Conservation (phyloP, 2,113 vertebrate species). For the Alethe diademata region DNA sequence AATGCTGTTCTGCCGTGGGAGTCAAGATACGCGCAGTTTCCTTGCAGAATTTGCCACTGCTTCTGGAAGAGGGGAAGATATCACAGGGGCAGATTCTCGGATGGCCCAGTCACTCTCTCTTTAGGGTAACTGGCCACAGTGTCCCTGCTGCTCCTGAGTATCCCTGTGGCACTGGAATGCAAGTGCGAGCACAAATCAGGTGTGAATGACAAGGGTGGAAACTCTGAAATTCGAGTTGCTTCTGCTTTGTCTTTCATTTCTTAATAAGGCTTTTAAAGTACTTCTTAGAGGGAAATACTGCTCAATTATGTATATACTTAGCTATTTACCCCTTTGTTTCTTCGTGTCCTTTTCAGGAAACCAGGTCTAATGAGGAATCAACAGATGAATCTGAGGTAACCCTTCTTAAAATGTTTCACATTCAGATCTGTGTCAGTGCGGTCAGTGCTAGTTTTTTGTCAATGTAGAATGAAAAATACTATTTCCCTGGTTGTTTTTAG, state of each 20-base stretch:
- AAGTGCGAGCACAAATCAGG: not conserved
- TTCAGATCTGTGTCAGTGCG: not conserved
- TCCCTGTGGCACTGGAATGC: not conserved
- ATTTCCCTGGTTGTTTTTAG: not conserved
- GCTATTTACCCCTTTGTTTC: not conserved
- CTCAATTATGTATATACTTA: not conserved
- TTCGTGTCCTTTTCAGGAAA: conserved; percentile 77
- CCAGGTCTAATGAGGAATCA: conserved; percentile 83
- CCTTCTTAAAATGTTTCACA: not conserved
- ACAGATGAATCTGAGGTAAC: conserved; percentile 97
- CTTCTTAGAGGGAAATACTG: not conserved
- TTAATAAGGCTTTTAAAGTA: not conserved
- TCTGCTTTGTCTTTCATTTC: not conserved
- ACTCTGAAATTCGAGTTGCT: not conserved
- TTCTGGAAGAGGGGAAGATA: not conserved
- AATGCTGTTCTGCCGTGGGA: not conserved
- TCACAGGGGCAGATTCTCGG: not conserved
- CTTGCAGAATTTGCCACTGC: not conserved
- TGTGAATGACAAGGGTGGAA: not conserved
- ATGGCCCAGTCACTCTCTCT: not conserved
- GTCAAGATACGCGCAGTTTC: not conserved
- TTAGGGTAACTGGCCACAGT: not conserved
- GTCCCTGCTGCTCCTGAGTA: not conserved
- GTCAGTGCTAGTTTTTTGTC: not conserved
- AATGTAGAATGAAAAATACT: not conserved